Evolutionary conservation across 2,888 invertebrate genomes (phyloP), one percentile per base, ranked within the genome.

Genomic region (Protophormia terraenovae): DNA sequence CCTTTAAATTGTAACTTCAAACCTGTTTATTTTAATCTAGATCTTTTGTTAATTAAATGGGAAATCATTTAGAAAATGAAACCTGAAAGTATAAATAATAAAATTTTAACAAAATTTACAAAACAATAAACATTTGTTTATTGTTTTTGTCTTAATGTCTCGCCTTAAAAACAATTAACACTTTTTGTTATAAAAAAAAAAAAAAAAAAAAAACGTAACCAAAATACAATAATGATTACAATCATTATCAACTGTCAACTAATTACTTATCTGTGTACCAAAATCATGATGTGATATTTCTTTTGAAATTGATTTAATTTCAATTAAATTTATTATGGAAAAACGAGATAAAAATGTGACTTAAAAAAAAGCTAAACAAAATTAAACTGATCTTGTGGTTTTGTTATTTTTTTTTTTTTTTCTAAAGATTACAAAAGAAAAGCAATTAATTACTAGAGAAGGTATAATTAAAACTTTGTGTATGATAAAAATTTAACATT

Each of bases 391-490:
- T 27, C 6, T 47, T 47, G 8, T 14, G n/a, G n/a, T n/a, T n/a
- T n/a, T 47, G n/a, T n/a, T 38, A 10, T 2, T 41, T 88, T 88
- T 87, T 88, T 19, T 27, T 50, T n/a, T n/a, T n/a, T n/a, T n/a
- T n/a, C n/a, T n/a, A n/a, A n/a, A 35, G n/a, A 14, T 50, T 12
- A 27, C 12, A 24, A 32, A 45, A 22, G 10, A 50, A 79, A 64
- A 29, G 32, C 14, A 41, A 64, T 82, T 55, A 71, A 76, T 71
- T 82, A 72, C 22, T 79, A 50, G 24, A 58, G 58, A 38, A 16
- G 45, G n/a, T 77, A 77, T 60, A 71, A 71, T 72, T 83, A 50
- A 47, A 77, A 58, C 16, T 2, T 32, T 45, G 22, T 77, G 35
- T 32, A 29, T 1, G 8, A 27, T 0, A 47, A 45, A 38, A 41